Base-by-base conservation (phyloP, 2,888 invertebrate species). In the Luperina testacea region DNA sequence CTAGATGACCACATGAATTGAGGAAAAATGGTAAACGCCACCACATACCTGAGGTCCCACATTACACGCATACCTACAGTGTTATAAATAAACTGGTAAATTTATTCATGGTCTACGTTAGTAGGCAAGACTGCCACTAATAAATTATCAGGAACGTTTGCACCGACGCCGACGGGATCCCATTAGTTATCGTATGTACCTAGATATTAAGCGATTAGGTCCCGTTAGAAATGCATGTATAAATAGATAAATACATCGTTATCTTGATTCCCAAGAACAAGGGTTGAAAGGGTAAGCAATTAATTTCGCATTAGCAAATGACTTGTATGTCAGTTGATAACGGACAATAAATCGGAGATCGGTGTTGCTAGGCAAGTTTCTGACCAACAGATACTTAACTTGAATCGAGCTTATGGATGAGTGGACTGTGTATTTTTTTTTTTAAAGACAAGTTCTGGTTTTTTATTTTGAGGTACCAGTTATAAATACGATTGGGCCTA, bases 241-340 rank as follows among this genome's bases (percentile, higher is more conserved):
- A 48, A 20, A 70, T 77, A 42, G 51, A 65, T 75, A 42, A 48
- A 57, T 64, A 75, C 69, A 61, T 73, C 59, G 70, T 71, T 85
- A 75, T 87, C 82, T 38, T 77, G 45, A 72, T 75, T 69, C 64
- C 51, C 32, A 65, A 70, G n/a, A 65, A 27, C 74, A 61, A 32
- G 82, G 77, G 75, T 65, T 82, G 59, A 86, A 73, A 78, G 83
- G 74, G 65, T 51, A 65, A 78, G 76, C 72, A 72, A 88, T 86
- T 77, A 77, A 82, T 77, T 77, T 86, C 38, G 38, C 72, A 82
- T 86, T 82, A 86, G 70, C 72, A 59, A 80, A 65, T 83, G 65
- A 69, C 72, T 79, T 70, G 72, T 63, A 42, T 48, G 42, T 83
- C 38, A 67, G 59, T 42, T 24, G 67, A 48, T 83, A 71, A 74